Percentiles rank a stretch among this genome's conserved stretches.
These are phyloP conservation scores for Apocrypta bakeri DNA, from an alignment of 1,140 invertebrate genomes.

Conservation along the genomic window DNA sequence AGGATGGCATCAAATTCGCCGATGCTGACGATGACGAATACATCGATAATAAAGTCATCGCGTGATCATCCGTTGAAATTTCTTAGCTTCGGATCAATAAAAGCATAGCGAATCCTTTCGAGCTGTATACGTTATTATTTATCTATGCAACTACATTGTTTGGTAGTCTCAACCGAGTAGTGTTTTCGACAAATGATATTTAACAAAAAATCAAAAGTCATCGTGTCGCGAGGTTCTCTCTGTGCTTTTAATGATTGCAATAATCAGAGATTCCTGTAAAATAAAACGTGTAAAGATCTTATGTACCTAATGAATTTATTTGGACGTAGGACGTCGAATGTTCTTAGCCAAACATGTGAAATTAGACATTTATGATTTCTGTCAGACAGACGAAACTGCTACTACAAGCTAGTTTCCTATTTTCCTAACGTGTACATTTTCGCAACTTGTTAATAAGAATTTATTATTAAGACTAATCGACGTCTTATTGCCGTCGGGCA, in stretches of 20 bases:
- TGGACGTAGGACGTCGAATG: constrained; percentile 4
- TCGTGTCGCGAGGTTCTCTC: background rate
- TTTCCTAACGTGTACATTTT: constrained; percentile 46
- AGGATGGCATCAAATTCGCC: constrained; percentile 72
- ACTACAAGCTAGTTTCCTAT: constrained; percentile 31
- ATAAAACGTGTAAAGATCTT: background rate
- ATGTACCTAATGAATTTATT: background rate
- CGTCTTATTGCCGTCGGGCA: constrained; percentile 12
- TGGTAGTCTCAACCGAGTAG: background rate
- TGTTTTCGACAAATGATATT: no score
- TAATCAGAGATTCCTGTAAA: background rate
- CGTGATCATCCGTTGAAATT: background rate
- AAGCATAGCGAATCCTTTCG: background rate
- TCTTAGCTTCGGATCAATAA: background rate
- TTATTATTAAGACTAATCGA: constrained; percentile 6
- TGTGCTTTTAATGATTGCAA: constrained; percentile 8
- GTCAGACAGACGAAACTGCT: constrained; percentile 30
- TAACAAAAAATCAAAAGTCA: no score
- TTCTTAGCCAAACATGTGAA: constrained; percentile 6
- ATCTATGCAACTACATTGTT: background rate
- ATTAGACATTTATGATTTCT: constrained; percentile 24
- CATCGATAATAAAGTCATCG: constrained; percentile 65
- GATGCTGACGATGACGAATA: constrained; percentile 74
- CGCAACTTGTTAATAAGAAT: constrained; percentile 13
- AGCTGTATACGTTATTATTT: no score